Base-by-base conservation (phyloP, 2,888 invertebrate genomes). In the Epistrophella euchroma region DNA sequence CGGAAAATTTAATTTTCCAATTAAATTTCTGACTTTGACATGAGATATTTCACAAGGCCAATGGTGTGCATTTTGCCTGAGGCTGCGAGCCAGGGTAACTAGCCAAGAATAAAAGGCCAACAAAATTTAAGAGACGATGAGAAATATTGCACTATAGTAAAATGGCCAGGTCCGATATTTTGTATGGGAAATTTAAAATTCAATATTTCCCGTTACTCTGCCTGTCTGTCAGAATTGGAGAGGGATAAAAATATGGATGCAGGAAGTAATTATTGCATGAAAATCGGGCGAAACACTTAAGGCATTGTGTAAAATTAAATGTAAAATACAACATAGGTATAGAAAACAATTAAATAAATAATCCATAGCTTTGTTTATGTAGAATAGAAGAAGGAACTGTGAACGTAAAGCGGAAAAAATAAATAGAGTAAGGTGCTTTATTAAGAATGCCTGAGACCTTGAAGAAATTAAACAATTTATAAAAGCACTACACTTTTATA, bases 1-100 rank as follows among this genome's bases (percentile, higher is more conserved):
- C 22, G 47, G 80, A 47, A 56, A 73, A 73, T 77, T 85, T 55
- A 81, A 77, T 80, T 85, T 77, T 81, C 70, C 76, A 81, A 81
- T 77, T 85, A 73, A 77, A 70, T 81, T 66, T 71, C 50, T 66
- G 74, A 71, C 79, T 68, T 85, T 73, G 79, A 72, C 84, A 58
- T 28, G 55, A 68, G 11, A 68, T 47, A 28, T 66, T 47, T 32
- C 15, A 47, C 66, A 66, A 3, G 32, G 47, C 32, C 10, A 47
- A 47, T 19, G 17, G 66, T 28, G 45, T 22, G 62, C 40, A 28
- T 45, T 32, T n/a, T 15, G 25, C 15, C n/a, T 6, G 15, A 17
- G 25, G 22, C 22, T 10, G 6, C 17, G 4, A 28, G n/a, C 62
- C n/a, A 28, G n/a, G 19, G 4, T 17, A 19, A 15, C 40, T 5